Evolutionary conservation across 35 echinoderm and acorn worm genomes (phyloP).

Genomic region (Ophioderma brevispina): DNA sequence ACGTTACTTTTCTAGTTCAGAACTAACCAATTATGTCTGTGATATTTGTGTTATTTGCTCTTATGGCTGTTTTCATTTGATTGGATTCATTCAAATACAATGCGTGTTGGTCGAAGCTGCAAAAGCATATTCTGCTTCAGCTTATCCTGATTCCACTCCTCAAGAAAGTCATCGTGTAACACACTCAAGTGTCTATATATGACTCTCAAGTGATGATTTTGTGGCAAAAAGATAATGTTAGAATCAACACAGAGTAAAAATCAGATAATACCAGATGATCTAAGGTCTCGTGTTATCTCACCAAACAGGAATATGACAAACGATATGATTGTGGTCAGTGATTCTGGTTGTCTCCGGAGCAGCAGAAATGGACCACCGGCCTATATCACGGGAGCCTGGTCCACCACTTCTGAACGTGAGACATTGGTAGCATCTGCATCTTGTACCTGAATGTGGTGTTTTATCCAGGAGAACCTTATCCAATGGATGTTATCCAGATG

Average conservation of each 20-base stretch:
- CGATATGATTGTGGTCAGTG: not conserved
- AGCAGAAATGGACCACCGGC: not conserved
- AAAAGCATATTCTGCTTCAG: not conserved
- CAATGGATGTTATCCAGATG: not conserved
- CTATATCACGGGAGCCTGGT: not conserved
- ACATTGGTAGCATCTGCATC: not conserved
- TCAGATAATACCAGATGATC: not conserved
- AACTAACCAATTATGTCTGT: too few species aligned
- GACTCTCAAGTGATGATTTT: not conserved
- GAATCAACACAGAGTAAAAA: not conserved
- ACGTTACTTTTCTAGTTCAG: too few species aligned
- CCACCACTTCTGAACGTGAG: not conserved
- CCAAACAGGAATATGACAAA: not conserved
- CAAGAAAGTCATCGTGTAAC: not conserved
- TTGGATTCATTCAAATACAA: too few species aligned
- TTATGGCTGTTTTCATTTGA: too few species aligned
- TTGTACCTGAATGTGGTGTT: not conserved
- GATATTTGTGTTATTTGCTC: too few species aligned
- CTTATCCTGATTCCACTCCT: not conserved
- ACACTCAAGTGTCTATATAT: not conserved
- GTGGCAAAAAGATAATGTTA: not conserved
- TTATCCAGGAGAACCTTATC: not conserved
- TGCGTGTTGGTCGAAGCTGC: too few species aligned
- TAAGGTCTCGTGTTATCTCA: not conserved
- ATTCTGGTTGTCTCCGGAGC: not conserved